These are phyloP conservation scores for Imbricaverruca yamaguchii DNA, from an alignment of 2,888 invertebrate species.

Conservation along the genomic window DNA sequence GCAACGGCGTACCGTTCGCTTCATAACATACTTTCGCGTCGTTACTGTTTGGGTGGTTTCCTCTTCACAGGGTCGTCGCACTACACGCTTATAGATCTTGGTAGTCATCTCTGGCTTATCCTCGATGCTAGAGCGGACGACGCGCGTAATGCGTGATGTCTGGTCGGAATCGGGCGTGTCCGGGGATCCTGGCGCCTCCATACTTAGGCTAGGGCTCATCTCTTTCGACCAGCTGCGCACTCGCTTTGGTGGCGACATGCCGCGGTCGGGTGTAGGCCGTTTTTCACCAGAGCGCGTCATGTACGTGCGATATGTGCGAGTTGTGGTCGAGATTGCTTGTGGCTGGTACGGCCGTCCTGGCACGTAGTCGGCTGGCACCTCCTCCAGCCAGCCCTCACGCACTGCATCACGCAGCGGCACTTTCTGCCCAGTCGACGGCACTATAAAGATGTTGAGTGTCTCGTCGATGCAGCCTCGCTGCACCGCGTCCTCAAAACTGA, in stretches of 20 bases:
- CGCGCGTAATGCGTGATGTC: not conserved
- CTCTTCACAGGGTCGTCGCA: not conserved
- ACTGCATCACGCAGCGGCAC: constrained; percentile 47
- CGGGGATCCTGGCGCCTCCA: not conserved
- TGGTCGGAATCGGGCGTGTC: not conserved
- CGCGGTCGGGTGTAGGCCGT: constrained; percentile 1
- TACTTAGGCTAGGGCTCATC: not conserved
- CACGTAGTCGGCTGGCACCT: constrained; percentile 30
- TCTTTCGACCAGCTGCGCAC: not conserved
- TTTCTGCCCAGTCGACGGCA: constrained; percentile 41
- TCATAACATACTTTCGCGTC: not conserved
- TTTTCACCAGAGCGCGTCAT: constrained; percentile 22
- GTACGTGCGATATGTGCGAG: constrained; percentile 13
- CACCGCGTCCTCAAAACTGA: constrained; percentile 71
- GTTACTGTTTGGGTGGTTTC: not conserved
- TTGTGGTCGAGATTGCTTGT: constrained; percentile 22
- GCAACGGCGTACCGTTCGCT: not conserved
- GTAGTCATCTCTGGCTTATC: not conserved
- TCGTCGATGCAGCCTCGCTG: constrained; percentile 71
- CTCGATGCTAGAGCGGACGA: constrained; percentile 5
- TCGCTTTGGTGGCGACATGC: not conserved
- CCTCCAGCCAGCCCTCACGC: constrained; percentile 42
- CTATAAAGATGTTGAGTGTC: constrained; percentile 60
- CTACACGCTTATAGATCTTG: constrained; percentile 12
- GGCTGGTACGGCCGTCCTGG: not conserved